A percentile compares a stretch with the other conserved stretches of the same genome.
Evolutionary conservation across 2,888 invertebrate species (phyloP).

Genomic region (Argyra leucocephala): DNA sequence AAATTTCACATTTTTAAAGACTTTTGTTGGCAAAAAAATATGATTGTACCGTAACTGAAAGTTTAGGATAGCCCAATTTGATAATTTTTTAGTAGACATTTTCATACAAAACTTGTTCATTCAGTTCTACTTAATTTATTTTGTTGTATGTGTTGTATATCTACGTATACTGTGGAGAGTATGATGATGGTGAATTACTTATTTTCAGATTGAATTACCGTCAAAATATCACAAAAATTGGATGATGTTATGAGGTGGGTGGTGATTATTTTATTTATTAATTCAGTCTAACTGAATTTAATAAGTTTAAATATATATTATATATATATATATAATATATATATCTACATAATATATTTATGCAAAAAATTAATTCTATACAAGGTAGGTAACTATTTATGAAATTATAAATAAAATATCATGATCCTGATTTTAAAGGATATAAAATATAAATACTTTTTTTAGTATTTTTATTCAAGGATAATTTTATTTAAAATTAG

Average conservation of each 20-base stretch:
- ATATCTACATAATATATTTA: background rate
- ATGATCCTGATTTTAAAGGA: constrained; percentile 2
- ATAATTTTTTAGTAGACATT: too few species aligned
- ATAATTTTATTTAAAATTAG: background rate
- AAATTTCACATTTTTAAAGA: too few species aligned
- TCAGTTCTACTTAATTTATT: too few species aligned
- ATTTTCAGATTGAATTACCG: background rate
- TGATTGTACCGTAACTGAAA: too few species aligned
- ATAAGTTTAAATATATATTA: background rate
- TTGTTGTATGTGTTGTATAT: too few species aligned
- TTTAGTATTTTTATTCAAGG: background rate
- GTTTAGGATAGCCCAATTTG: too few species aligned
- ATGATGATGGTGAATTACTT: too few species aligned
- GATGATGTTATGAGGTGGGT: background rate
- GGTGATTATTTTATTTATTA: background rate
- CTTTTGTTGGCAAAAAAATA: too few species aligned
- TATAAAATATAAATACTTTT: background rate
- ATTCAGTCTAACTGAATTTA: background rate
- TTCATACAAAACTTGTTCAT: too few species aligned
- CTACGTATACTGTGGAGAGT: too few species aligned
- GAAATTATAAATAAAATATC: background rate
- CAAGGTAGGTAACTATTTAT: background rate
- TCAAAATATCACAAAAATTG: background rate
- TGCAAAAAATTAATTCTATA: background rate
- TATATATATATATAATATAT: too few species aligned